A percentile compares a stretch with the other conserved stretches of the same genome.
Conservation (phyloP, 2,797 vertebrate species). For the Pantherophis alleghaniensis region DNA sequence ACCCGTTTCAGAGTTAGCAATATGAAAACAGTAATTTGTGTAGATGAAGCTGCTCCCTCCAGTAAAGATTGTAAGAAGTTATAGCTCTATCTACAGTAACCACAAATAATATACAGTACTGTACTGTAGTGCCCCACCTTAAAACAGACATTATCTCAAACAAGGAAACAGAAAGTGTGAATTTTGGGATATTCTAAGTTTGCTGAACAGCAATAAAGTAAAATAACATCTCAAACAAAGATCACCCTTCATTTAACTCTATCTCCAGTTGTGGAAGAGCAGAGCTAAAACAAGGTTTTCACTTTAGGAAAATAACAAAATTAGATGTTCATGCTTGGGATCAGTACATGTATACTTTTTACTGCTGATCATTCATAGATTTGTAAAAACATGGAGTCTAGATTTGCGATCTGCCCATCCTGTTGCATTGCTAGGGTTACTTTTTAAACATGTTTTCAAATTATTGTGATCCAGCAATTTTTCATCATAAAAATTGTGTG, state of each 20-base stretch:
- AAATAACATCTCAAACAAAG: neutral
- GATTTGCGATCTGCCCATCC: neutral
- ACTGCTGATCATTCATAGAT: neutral
- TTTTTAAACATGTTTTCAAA: slow-evolving; percentile 15
- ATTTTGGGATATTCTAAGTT: neutral
- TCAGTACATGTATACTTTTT: neutral
- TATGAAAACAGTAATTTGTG: neutral
- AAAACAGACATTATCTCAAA: neutral
- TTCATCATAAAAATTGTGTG: slow-evolving; percentile 5
- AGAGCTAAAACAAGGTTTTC: neutral
- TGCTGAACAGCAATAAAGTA: neutral
- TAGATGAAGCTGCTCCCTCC: neutral
- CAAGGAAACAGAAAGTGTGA: neutral
- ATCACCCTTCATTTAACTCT: neutral
- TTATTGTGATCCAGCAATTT: neutral
- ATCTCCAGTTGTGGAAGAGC: neutral
- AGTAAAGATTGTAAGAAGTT: neutral
- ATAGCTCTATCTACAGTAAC: neutral
- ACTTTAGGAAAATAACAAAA: neutral
- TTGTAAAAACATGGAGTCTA: neutral
- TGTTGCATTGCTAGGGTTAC: neutral
- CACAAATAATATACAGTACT: neutral
- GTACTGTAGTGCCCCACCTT: neutral
- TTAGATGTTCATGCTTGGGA: neutral
- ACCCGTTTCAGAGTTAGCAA: neutral